phyloP scores from a whole-genome alignment of 2,888 invertebrate genomes.

The Phyto melanocephala region DNA sequence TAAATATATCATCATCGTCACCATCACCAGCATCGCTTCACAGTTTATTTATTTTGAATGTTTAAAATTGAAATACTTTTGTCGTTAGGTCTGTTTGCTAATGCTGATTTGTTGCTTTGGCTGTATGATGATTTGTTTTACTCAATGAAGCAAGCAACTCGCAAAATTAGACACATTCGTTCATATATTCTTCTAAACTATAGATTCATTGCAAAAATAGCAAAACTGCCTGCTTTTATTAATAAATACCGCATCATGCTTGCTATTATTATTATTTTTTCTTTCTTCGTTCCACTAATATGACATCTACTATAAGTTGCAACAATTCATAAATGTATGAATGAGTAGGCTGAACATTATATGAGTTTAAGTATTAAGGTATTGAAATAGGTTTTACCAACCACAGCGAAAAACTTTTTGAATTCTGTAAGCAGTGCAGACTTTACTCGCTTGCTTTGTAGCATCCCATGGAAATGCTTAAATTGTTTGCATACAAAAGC shows the following conservation, averaged over 20 bases:
- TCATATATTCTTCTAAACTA: not conserved
- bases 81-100: constrained; percentile 20
- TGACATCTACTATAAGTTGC: constrained; percentile 24
- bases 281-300: not conserved
- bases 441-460: no score
- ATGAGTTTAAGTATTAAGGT: no score
- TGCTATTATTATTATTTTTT: not conserved
- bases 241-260: constrained; percentile 28
- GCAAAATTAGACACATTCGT: not conserved
- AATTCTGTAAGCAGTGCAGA: no score
- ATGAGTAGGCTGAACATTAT: not conserved
- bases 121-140: constrained; percentile 24
- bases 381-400: no score
- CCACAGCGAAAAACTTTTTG: no score
- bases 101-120: constrained; percentile 6
- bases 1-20: constrained; percentile 40
- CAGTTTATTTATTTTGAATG: constrained; percentile 43
- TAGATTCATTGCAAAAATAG: constrained; percentile 31
- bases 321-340: not conserved
- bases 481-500: no score
- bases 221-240: not conserved
- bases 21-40: constrained; percentile 8
- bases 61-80: constrained; percentile 43
- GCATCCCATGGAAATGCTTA: no score
- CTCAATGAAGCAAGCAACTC: constrained; percentile 51